Base-by-base conservation (phyloP, 2,797 vertebrate genomes). In the Gadopsis marmoratus region DNA sequence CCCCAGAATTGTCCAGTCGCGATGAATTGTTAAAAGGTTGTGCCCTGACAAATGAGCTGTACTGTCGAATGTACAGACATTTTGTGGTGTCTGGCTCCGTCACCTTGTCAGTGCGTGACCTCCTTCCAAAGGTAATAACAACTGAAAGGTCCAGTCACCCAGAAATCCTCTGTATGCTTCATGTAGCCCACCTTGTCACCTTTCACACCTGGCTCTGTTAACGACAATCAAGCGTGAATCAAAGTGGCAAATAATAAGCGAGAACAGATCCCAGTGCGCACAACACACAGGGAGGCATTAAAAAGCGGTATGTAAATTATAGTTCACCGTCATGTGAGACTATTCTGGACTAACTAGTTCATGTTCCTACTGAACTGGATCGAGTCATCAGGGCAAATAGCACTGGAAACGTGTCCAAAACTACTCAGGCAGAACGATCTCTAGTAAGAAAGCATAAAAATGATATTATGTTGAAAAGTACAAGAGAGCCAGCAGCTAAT, bases 341-440 rank as follows among this genome's bases (percentile, higher is more conserved):
- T 75, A 19, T 78, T 84, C 84, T 83, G 45, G 80, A 84, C 60
- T 29, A 82, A 90, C 88, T 5, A 29, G 87, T 90, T 91, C 53
- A 59, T 68, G 76, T 65, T 76, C 33, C 70, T 71, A 51, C 7
- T 16, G 55, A 66, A 67, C 41, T 43, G 8, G 33, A 71, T 45
- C 10, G 17, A 65, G 23, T 60, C 51, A 51, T 41, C 6, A 37
- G 35, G 1, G 13, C 9, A 66, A 64, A 63, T 61, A 54, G 7
- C 8, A 54, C 23, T 73, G 35, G 45, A 71, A 37, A 29, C 16
- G 45, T 55, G 19, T n/a, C 13, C 12, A n/a, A 21, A 51, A 63
- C 3, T 1, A 33, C 26, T 26, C 16, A 41, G 51, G 79, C 4
- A 3, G 31, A 1, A 51, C 3, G 0, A 5, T 17, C 21, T 43